phyloP scores from a whole-genome alignment of 2,888 invertebrate genomes.

The Sarcophaga subvicina region DNA sequence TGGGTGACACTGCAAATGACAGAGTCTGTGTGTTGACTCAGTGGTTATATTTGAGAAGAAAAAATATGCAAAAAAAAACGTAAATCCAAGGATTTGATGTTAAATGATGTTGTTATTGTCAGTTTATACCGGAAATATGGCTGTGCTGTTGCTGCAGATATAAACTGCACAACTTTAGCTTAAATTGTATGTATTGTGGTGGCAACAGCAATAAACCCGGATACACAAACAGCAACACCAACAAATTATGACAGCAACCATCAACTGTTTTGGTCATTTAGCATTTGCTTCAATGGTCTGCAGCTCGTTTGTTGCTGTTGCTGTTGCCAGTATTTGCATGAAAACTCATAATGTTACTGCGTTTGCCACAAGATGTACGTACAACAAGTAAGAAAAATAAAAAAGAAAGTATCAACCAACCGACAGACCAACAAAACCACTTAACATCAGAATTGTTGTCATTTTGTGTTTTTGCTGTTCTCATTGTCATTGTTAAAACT shows the following conservation, averaged over 20 bases:
- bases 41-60: conserved; percentile 33
- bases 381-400: background rate
- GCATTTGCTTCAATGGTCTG: conserved; percentile 35
- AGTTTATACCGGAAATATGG: conserved; percentile 58
- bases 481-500: too few species aligned
- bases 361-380: conserved; percentile 11
- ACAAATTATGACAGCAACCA: conserved; percentile 6
- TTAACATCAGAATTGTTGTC: conserved; percentile 42
- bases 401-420: background rate
- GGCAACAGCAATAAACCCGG: conserved; percentile 17
- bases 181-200: conserved; percentile 9
- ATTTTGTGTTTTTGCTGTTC: background rate
- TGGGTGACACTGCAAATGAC: background rate
- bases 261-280: conserved; percentile 52
- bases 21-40: conserved; percentile 21
- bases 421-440: conserved; percentile 47
- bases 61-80: conserved; percentile 35
- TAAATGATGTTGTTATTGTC: conserved; percentile 50
- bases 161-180: conserved; percentile 7
- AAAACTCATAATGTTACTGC: conserved; percentile 36
- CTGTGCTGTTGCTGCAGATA: background rate
- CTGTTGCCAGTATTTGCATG: conserved; percentile 23
- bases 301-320: background rate
- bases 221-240: conserved; percentile 18
- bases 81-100: conserved; percentile 50